A percentile compares a stretch with the other conserved stretches of the same genome.
Conservation (phyloP, 2,888 invertebrate genomes). For the Conops quadrifasciatus region DNA sequence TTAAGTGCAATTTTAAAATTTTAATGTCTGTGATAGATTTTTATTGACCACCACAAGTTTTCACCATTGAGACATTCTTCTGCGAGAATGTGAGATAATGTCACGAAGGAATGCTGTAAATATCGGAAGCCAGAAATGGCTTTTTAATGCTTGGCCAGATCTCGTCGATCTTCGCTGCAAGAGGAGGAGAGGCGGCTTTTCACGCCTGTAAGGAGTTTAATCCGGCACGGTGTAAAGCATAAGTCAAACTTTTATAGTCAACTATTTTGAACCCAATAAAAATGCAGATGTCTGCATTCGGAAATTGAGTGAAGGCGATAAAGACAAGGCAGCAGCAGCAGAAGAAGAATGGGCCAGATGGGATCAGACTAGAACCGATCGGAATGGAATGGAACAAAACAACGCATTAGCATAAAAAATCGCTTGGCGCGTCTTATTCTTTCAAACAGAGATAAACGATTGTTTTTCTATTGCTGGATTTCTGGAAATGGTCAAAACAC, state of each 20-base stretch:
- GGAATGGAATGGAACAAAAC: neutral
- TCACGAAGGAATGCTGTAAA: neutral
- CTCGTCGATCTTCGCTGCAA: too few relatives aligned
- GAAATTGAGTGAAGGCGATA: neutral
- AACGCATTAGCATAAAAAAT: slow-evolving; percentile 29
- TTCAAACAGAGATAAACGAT: slow-evolving; percentile 31
- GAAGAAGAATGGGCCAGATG: neutral
- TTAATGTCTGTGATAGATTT: too few relatives aligned
- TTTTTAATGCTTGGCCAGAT: neutral
- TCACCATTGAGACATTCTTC: too few relatives aligned
- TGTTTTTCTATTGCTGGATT: slow-evolving; percentile 25
- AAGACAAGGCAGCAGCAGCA: neutral
- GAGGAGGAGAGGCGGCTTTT: neutral
- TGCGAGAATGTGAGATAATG: neutral
- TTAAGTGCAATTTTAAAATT: too few relatives aligned
- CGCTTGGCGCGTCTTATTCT: slow-evolving; percentile 28
- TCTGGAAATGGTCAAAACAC: slow-evolving; percentile 8
- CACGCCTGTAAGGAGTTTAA: slow-evolving; percentile 1
- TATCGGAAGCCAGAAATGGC: neutral
- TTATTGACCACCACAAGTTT: too few relatives aligned
- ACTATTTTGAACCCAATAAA: slow-evolving; percentile 29
- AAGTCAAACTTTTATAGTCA: slow-evolving; percentile 19
- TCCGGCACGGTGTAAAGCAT: neutral
- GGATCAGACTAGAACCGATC: neutral
- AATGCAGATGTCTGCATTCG: slow-evolving; percentile 9